A percentile compares a stretch with the other conserved stretches of the same genome.
These are phyloP conservation scores for Hestina assimilis DNA, from an alignment of 1,140 invertebrate species.

Conservation along the genomic window DNA sequence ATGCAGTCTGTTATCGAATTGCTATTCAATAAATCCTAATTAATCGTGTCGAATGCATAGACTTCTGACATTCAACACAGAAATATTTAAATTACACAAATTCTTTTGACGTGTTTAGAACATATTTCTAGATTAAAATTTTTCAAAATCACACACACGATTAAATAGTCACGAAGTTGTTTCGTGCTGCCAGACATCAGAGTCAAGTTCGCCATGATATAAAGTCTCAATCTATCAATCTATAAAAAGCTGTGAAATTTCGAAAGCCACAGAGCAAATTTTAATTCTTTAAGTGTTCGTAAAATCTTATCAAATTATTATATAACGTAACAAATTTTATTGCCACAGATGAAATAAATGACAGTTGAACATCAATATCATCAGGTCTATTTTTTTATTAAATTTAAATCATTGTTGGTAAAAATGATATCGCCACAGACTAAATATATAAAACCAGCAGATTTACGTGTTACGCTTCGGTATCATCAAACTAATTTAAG, in stretches of 20 bases:
- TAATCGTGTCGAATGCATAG: background rate
- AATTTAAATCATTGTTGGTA: too few relatives aligned
- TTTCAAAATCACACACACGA: conserved; percentile 8
- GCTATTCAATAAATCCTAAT: background rate
- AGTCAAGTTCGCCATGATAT: conserved; percentile 42
- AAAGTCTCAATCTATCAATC: conserved; percentile 6
- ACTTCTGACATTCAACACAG: too few relatives aligned
- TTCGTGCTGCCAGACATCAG: conserved; percentile 34
- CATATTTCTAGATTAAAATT: background rate
- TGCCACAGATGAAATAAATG: background rate
- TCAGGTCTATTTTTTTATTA: too few relatives aligned
- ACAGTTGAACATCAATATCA: background rate
- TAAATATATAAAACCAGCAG: too few relatives aligned
- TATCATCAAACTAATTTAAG: too few relatives aligned
- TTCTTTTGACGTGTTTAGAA: too few relatives aligned
- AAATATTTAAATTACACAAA: too few relatives aligned
- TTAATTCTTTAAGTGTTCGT: too few relatives aligned
- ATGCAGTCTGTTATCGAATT: background rate
- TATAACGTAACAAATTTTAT: too few relatives aligned
- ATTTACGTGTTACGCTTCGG: too few relatives aligned
- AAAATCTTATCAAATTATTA: too few relatives aligned
- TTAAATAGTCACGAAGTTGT: conserved; percentile 15
- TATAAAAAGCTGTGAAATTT: conserved; percentile 4
- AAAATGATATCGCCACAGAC: too few relatives aligned
- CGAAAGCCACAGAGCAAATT: background rate